Evolutionary conservation across 2,888 invertebrate genomes (phyloP), one percentile per base, ranked within the genome.

Genomic region (Drosophila mulleri): DNA sequence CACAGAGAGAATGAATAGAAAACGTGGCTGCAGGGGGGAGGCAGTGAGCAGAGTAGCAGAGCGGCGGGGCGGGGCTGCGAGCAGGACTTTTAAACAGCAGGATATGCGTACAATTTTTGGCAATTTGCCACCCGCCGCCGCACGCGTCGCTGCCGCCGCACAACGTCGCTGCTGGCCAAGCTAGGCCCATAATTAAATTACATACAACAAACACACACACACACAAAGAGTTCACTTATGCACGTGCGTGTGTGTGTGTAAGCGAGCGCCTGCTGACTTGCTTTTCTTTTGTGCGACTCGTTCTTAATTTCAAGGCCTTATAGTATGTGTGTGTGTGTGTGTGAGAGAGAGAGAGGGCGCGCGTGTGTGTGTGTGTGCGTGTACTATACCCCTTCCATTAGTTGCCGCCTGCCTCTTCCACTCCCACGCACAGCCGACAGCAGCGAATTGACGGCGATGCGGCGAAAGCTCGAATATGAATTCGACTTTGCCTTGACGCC

Each of bases 71-170:
- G 29, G n/a, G 53, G 16, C 45, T 16, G 35, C 50, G 56, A 42
- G 32, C 45, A 69, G 87, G 71, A 86, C 82, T 90, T 86, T 89
- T 83, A 81, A 86, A 72, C 86, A 86, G 89, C 86, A 90, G 86
- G 86, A 86, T 86, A 86, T 88, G 90, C 90, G 89, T 90, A 88
- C 82, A 81, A 80, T 83, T 86, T 85, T 89, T 86, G 90, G 86
- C 90, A 88, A 86, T 90, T 86, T 86, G 86, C 86, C 85, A 89
- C 85, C 89, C 89, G 80, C 85, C 80, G 85, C 75, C 78, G 81
- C 80, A 78, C 78, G 81, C 75, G 73, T 72, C 67, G 63, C 71
- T 48, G 67, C 61, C 29, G 60, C 66, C 70, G 11, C 45, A 48
- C 44, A 59, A 57, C 47, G 80, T 9, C 59, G 70, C 62, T 62